phyloP scores from a whole-genome alignment of 1,140 invertebrate genomes.

The Rhynchophorus ferrugineus region DNA sequence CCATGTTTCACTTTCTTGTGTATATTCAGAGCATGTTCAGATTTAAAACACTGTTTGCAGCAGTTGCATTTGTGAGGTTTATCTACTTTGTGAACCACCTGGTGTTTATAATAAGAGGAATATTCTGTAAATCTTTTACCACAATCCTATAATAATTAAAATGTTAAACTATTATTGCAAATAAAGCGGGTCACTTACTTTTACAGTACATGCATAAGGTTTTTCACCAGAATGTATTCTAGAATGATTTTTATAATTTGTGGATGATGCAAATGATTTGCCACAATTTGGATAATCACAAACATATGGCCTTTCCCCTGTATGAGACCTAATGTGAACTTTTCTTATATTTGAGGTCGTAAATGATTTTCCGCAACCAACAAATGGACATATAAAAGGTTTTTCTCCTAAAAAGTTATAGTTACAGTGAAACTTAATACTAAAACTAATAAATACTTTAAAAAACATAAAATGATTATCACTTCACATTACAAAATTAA shows the following conservation, averaged over 20 bases:
- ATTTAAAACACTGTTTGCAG: slow-evolving; percentile 51
- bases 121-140: slow-evolving; percentile 66
- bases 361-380: slow-evolving; percentile 59
- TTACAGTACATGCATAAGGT: slow-evolving; percentile 46
- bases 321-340: slow-evolving; percentile 54
- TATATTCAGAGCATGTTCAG: slow-evolving; percentile 51
- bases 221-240: slow-evolving; percentile 48
- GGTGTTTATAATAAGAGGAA: slow-evolving; percentile 67
- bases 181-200: slow-evolving; percentile 9
- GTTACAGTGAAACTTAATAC: no score
- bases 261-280: slow-evolving; percentile 54
- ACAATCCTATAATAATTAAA: slow-evolving; percentile 46
- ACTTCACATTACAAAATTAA: no score
- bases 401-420: slow-evolving; percentile 46
- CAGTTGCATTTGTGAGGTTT: slow-evolving; percentile 50
- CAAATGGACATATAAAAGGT: slow-evolving; percentile 58
- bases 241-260: slow-evolving; percentile 52
- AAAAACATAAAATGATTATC: no score
- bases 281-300: slow-evolving; percentile 52
- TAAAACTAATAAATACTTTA: no score
- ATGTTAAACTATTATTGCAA: not conserved
- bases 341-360: slow-evolving; percentile 69
- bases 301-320: slow-evolving; percentile 57
- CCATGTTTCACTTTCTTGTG: slow-evolving; percentile 44
- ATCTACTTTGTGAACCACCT: slow-evolving; percentile 52